A percentile compares a stretch with the other conserved stretches of the same genome.
phyloP scores from a whole-genome alignment of 92 coral and sea anemone species.

The Porites lobata region DNA sequence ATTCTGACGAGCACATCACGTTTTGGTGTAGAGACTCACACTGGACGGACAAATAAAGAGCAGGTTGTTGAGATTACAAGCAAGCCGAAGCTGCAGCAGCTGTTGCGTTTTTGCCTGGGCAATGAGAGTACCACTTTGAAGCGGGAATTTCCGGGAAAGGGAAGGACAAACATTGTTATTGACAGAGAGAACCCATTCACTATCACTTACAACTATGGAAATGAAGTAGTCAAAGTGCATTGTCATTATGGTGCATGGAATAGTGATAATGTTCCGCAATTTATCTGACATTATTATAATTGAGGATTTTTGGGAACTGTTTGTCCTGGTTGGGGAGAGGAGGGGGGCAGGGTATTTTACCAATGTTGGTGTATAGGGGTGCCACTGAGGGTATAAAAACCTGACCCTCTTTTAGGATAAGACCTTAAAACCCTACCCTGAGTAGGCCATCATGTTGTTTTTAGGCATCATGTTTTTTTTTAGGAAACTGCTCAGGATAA shows the following conservation, averaged over 20 bases:
- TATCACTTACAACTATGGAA: constrained; percentile 48
- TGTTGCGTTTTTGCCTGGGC: constrained; percentile 47
- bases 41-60: constrained; percentile 51
- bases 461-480: too few species aligned
- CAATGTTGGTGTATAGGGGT: background rate
- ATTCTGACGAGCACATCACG: constrained; percentile 31
- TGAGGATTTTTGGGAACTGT: constrained; percentile 31
- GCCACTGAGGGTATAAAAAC: too few species aligned
- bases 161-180: constrained; percentile 48
- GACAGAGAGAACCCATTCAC: constrained; percentile 59
- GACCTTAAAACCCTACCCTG: too few species aligned
- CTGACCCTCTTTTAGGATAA: too few species aligned
- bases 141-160: constrained; percentile 60
- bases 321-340: background rate
- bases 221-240: constrained; percentile 41
- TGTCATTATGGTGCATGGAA: constrained; percentile 70
- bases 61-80: constrained; percentile 45
- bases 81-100: constrained; percentile 47
- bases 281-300: constrained; percentile 56
- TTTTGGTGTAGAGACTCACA: constrained; percentile 32
- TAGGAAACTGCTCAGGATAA: too few species aligned
- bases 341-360: constrained; percentile 33
- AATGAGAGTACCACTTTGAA: constrained; percentile 48
- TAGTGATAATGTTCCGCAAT: constrained; percentile 56
- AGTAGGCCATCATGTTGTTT: too few species aligned